Percentiles rank a stretch among this genome's conserved stretches.
phyloP scores from a whole-genome alignment of 2,113 vertebrate genomes.

The Phycodurus eques region DNA sequence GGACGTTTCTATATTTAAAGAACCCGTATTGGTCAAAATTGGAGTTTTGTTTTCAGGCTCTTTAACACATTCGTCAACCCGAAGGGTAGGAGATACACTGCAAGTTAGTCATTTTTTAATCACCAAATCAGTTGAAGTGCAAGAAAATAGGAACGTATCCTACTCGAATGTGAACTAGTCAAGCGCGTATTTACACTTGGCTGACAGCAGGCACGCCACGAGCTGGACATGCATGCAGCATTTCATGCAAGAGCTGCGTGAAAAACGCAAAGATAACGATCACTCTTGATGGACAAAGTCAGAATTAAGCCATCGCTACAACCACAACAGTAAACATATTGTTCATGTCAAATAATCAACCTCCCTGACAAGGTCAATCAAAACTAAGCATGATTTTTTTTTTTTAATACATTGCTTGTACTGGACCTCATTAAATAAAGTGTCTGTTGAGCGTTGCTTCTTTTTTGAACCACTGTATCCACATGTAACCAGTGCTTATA shows the following conservation, averaged over 20 bases:
- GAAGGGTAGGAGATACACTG: background rate
- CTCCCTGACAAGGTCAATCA: background rate
- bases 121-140: conserved; percentile 30
- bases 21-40: conserved; percentile 15
- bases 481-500: conserved; percentile 1
- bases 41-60: background rate
- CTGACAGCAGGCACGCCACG: background rate
- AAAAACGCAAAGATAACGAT: background rate
- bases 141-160: conserved; percentile 29
- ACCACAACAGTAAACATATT: background rate
- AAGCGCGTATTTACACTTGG: conserved; percentile 2
- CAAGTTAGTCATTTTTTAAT: conserved; percentile 2
- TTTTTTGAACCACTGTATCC: background rate
- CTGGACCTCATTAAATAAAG: background rate
- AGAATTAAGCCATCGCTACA: background rate
- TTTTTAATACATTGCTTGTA: background rate
- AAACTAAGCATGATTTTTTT: background rate
- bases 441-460: background rate
- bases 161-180: conserved; percentile 19
- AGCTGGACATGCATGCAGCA: too few species aligned
- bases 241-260: too few species aligned
- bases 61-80: conserved; percentile 10
- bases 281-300: background rate
- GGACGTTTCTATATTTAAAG: conserved; percentile 12
- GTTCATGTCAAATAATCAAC: background rate